Evolutionary conservation across 2,113 vertebrate species (phyloP), one percentile per base, ranked within the genome.

Genomic region (Prunella fulvescens): DNA sequence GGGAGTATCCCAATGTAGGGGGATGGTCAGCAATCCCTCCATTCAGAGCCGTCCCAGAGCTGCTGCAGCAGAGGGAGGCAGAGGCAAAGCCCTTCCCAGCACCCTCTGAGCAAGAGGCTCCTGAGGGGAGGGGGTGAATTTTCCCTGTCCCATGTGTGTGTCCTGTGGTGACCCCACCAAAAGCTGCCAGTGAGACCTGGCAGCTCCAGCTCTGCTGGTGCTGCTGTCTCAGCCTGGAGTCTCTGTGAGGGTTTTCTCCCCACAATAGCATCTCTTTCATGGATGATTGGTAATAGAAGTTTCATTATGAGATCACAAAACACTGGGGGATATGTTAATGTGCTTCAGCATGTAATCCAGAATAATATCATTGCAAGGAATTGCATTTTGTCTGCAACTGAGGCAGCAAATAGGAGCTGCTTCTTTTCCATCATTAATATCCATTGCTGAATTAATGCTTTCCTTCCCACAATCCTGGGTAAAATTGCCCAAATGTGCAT

Each of bases 321-420:
- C 93, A 87, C 89, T 56, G 78, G 96, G 93, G 89, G 86, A 76
- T 95, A 90, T 91, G 81, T 84, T 96, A 96, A 95, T 95, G 14
- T 15, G 35, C 73, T 93, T 93, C 89, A 79, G 73, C 6, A 0
- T 91, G 89, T 95, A 95, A 96, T 95, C 88, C 88, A 89, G 73
- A 53, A 9, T 86, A 90, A 93, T 92, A 81, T 95, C 86, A 93
- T 50, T n/a, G 83, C 62, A 64, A 95, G 74, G 86, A 91, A 81
- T 33, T 92, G 90, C 85, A 37, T 80, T 93, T 90, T 90, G 81
- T 67, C 89, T 92, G 39, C 83, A 87, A 19, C 22, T 45, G 89
- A 95, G 81, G 53, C 73, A 86, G 80, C 80, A 93, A 94, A 89
- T 69, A 60, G 60, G 48, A 92, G 56, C 60, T 60, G 12, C 65